Conservation (phyloP, 2,888 invertebrate genomes). For the Thysanoteuthis rhombus region DNA sequence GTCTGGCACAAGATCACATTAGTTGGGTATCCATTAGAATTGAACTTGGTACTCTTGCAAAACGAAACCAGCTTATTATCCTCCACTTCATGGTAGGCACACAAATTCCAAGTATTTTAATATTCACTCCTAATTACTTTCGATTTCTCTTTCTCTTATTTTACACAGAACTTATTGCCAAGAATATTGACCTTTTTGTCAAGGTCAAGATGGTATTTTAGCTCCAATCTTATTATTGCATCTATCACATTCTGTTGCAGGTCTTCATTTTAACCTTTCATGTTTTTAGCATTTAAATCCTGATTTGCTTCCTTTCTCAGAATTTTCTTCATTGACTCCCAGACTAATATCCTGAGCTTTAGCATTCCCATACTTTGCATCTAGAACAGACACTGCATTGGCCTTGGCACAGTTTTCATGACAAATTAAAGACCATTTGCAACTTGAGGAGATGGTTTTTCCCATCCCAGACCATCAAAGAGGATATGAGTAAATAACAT, state of each 20-base stretch:
- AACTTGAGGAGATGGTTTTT: not conserved
- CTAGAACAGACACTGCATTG: constrained; percentile 12
- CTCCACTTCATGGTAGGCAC: too few species aligned
- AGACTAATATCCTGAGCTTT: not conserved
- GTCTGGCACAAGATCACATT: too few species aligned
- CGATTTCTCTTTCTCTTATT: too few species aligned
- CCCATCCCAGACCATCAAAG: not conserved
- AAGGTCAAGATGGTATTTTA: not conserved
- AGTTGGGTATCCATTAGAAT: too few species aligned
- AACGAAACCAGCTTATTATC: too few species aligned
- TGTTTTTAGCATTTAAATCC: not conserved
- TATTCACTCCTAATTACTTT: too few species aligned
- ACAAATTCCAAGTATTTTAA: too few species aligned
- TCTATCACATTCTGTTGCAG: not conserved
- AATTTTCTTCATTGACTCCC: not conserved
- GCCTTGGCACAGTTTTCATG: not conserved
- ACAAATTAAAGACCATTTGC: not conserved
- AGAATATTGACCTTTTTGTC: not conserved
- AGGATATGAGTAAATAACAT: not conserved
- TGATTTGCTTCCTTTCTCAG: not conserved
- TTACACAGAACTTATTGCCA: too few species aligned
- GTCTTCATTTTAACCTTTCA: not conserved
- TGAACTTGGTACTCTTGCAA: too few species aligned
- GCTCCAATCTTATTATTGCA: not conserved
- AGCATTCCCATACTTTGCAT: not conserved